These are phyloP conservation scores for Emydura subglobosa DNA, from an alignment of 2,113 vertebrate species.

Conservation along the genomic window DNA sequence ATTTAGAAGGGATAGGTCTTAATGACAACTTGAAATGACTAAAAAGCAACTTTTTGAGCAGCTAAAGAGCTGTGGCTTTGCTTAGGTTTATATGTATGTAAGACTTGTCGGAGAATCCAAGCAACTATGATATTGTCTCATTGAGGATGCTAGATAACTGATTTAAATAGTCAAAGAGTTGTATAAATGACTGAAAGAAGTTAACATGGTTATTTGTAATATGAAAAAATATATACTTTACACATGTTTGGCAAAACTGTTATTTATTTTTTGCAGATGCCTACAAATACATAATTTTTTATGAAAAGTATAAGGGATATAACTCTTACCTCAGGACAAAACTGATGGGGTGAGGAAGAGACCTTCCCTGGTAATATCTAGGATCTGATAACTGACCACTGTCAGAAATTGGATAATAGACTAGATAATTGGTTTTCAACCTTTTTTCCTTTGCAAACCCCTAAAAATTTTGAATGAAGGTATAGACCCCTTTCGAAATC, in stretches of 20 bases:
- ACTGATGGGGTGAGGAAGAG: too few species aligned
- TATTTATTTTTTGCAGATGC: background rate
- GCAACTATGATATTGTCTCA: background rate
- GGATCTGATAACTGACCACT: background rate
- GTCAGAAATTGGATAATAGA: background rate
- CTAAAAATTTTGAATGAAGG: too few species aligned
- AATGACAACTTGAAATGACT: conserved; percentile 6
- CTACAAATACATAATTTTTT: background rate
- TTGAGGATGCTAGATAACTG: too few species aligned
- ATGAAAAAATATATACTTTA: background rate
- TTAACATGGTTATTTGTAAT: background rate
- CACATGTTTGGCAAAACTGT: background rate
- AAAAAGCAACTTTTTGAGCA: background rate
- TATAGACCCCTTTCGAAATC: too few species aligned
- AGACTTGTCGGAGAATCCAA: background rate
- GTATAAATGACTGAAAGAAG: background rate
- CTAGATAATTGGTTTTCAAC: background rate
- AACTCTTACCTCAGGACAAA: fast-evolving
- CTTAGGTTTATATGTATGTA: background rate
- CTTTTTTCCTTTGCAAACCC: too few species aligned
- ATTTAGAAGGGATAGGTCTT: background rate
- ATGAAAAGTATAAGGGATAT: background rate
- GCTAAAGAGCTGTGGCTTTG: background rate
- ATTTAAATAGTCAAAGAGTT: background rate
- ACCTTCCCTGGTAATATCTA: background rate